Evolutionary conservation across 2,797 vertebrate species (phyloP).

Genomic region (Gymnopithys bicolor): DNA sequence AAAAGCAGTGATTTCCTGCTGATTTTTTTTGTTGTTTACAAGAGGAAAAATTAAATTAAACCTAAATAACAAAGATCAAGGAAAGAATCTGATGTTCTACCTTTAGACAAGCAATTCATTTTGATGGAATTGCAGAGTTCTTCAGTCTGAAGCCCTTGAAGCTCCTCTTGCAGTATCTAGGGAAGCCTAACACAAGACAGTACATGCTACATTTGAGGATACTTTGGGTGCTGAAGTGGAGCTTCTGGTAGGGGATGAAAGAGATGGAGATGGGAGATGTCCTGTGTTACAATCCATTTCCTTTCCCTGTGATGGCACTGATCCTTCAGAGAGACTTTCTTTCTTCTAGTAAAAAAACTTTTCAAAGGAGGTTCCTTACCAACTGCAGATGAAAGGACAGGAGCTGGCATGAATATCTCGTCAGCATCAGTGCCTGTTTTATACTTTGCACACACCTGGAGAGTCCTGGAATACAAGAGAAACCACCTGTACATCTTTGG

Average conservation of each 20-base stretch:
- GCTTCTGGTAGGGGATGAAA: slow-evolving; percentile 48
- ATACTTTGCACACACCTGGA: slow-evolving; percentile 8
- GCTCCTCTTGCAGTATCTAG: background rate
- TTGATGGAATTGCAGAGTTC: background rate
- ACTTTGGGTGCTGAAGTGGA: background rate
- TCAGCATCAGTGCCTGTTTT: background rate
- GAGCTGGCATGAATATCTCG: background rate
- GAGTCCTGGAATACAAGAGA: slow-evolving; percentile 37
- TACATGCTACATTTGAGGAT: background rate
- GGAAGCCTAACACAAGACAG: background rate
- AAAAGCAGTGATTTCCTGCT: background rate
- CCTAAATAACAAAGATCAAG: background rate
- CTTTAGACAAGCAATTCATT: background rate
- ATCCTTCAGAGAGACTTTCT: background rate
- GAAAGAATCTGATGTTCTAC: background rate
- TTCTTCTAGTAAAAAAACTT: slow-evolving; percentile 1
- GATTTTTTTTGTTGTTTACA: background rate
- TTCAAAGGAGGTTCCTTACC: slow-evolving; percentile 26
- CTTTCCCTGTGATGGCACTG: slow-evolving; percentile 14
- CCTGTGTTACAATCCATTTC: slow-evolving; percentile 3
- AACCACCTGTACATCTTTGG: slow-evolving; percentile 11
- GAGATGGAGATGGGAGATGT: slow-evolving; percentile 40
- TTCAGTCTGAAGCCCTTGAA: background rate
- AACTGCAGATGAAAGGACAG: slow-evolving; percentile 35
- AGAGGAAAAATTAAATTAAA: background rate